phyloP scores from a whole-genome alignment of 2,113 vertebrate species.

The Microcebus murinus region DNA sequence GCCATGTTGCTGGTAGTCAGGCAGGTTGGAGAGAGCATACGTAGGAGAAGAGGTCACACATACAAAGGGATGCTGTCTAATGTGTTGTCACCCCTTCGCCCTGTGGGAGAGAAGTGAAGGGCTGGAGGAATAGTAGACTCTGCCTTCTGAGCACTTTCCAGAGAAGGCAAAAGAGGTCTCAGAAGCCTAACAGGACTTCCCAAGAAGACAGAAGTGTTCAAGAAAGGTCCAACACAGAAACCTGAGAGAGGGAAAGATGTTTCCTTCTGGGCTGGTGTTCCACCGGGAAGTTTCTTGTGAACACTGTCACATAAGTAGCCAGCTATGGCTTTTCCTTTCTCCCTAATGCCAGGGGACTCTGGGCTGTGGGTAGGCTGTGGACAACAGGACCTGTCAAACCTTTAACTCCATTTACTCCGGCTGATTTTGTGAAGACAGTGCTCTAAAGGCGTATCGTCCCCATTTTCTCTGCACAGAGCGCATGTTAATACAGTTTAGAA shows the following conservation, averaged over 20 bases:
- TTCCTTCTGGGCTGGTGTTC: not conserved
- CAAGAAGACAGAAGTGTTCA: not conserved
- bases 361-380: not conserved
- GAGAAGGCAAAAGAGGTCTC: not conserved
- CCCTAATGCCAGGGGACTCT: not conserved
- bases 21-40: not conserved
- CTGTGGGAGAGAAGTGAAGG: not conserved
- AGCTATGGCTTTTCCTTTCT: not conserved
- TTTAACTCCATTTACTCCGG: not conserved
- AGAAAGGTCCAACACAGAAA: not conserved
- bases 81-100: rapidly evolving
- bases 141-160: not conserved
- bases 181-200: not conserved
- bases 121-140: rapidly evolving
- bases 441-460: not conserved
- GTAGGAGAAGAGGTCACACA: not conserved
- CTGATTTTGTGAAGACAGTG: not conserved
- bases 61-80: rapidly evolving
- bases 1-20: not conserved
- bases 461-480: not conserved
- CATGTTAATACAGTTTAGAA: not conserved
- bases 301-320: not conserved
- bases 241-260: not conserved
- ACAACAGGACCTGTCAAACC: not conserved
- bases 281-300: not conserved